Conservation (phyloP, 2,797 vertebrate species). For the Loriculus beryllinus region DNA sequence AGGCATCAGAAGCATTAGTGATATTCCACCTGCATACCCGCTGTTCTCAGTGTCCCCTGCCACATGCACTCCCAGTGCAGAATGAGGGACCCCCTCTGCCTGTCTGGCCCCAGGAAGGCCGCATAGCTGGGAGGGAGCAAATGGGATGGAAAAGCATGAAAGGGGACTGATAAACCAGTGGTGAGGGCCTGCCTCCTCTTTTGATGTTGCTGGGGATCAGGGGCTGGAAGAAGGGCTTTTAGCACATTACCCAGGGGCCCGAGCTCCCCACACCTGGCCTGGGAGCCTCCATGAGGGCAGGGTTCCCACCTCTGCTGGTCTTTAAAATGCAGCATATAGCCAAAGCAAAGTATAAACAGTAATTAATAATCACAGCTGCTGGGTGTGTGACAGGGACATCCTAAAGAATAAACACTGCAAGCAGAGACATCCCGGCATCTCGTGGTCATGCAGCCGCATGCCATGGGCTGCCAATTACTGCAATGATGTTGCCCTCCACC, state of each 20-base stretch:
- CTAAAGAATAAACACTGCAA: background rate
- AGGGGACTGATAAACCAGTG: background rate
- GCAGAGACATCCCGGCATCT: conserved; percentile 36
- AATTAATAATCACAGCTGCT: conserved; percentile 50
- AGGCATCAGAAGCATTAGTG: background rate
- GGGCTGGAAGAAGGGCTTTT: background rate
- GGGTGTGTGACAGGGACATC: conserved; percentile 20
- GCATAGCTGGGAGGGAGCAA: background rate
- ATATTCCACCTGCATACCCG: background rate
- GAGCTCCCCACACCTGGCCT: background rate
- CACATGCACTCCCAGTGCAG: rapidly evolving
- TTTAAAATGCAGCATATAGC: background rate
- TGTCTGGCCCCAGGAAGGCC: background rate
- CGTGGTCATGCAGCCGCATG: rapidly evolving
- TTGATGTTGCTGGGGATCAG: background rate
- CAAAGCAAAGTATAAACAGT: conserved; percentile 39
- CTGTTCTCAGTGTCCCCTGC: background rate
- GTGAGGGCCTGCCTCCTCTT: background rate
- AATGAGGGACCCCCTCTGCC: background rate
- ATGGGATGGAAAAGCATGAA: background rate
- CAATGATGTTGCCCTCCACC: background rate
- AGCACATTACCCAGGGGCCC: rapidly evolving
- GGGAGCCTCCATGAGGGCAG: background rate
- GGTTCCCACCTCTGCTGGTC: background rate
- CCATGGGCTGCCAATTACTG: background rate